Base-by-base conservation (phyloP, 1,140 invertebrate species). In the Theocolax elegans region DNA sequence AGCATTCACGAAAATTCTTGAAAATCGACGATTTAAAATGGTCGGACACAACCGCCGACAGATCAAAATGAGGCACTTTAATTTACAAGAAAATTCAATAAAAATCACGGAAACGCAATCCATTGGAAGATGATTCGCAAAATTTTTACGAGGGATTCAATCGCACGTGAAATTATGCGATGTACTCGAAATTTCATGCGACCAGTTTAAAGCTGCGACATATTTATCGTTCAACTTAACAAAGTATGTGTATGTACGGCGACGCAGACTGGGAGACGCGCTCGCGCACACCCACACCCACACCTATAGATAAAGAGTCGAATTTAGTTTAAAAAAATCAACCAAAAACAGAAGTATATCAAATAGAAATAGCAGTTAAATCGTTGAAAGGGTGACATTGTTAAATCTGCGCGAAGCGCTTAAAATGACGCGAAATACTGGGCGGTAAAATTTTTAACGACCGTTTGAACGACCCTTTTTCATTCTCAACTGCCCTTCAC, bases 381-480 rank as follows among this genome's bases (percentile, higher is more conserved):
- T 29, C 15, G 44, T 21, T 46, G 44, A 51, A 59, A 59, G 29
- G 40, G 27, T 46, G 65, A 58, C 53, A 65, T 53, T 65, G 25
- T 65, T 65, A 65, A 54, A 65, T 27, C 40, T 35, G 35, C 23
- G 27, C 38, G 31, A 42, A 60, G 25, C 46, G n/a, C 10, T 62
- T 68, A 48, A 69, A 63, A 54, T 60, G 9, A 35, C 29, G 25
- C 29, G 31, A 68, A 53, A 59, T 60, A 58, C 17, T 23, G 40
- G 25, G 27, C 19, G 38, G 48, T 69, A 63, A 64, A 70, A 63
- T 31, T 64, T 70, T 63, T 70, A 70, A 70, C 67, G 58, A 54
- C 44, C 51, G 19, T 42, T 46, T 53, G 46, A 68, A 68, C 59
- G 59, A 56, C 25, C 40, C 58, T 46, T 44, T 70, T 70, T 70